These are phyloP conservation scores for Epizoanthus fatuus DNA, from an alignment of 92 coral and sea anemone species.

Conservation along the genomic window DNA sequence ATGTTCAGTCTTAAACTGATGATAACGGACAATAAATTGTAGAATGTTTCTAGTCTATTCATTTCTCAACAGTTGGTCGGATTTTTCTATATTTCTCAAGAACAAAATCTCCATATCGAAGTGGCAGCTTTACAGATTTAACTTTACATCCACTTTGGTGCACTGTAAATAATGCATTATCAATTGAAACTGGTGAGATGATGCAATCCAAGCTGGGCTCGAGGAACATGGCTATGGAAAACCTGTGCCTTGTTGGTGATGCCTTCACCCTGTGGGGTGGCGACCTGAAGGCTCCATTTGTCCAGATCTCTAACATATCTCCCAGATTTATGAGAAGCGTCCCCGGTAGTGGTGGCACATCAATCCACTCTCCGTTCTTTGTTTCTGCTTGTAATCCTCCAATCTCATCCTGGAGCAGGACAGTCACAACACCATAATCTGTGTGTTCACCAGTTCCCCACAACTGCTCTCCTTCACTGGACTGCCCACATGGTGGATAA, in stretches of 20 bases:
- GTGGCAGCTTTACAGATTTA: slow-evolving; percentile 64
- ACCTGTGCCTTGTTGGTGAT: slow-evolving; percentile 59
- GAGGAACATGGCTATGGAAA: slow-evolving; percentile 83
- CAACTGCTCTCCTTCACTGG: slow-evolving; percentile 30
- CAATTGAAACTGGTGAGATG: slow-evolving; percentile 67
- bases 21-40: too few relatives aligned
- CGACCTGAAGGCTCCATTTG: slow-evolving; percentile 83
- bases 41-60: background rate
- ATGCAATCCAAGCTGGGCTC: slow-evolving; percentile 81
- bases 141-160: slow-evolving; percentile 26
- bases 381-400: slow-evolving; percentile 80
- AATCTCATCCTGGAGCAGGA: slow-evolving; percentile 86
- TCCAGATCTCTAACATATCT: slow-evolving; percentile 86
- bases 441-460: slow-evolving; percentile 86
- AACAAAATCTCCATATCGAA: slow-evolving; percentile 77
- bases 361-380: slow-evolving; percentile 76
- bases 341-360: slow-evolving; percentile 80
- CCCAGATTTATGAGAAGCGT: slow-evolving; percentile 84
- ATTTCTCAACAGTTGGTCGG: slow-evolving; percentile 32
- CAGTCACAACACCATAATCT: slow-evolving; percentile 81
- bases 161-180: slow-evolving; percentile 68
- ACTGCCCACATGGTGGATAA: slow-evolving; percentile 69
- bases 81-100: slow-evolving; percentile 62
- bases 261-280: slow-evolving; percentile 74
- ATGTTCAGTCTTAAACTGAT: too few relatives aligned